Conservation (phyloP, 2,888 invertebrate species). For the Coecobrya sp. region DNA sequence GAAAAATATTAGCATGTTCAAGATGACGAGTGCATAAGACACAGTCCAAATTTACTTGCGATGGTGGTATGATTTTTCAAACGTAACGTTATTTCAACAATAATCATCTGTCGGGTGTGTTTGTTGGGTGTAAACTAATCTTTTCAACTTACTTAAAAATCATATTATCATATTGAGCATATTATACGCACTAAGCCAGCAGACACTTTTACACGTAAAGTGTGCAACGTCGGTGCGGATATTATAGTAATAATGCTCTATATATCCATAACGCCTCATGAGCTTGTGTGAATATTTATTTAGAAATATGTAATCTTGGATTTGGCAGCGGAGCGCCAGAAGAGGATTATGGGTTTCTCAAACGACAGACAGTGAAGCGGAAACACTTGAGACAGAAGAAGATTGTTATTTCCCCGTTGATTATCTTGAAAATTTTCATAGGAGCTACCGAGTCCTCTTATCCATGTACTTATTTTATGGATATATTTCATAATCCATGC, state of each 20-base stretch:
- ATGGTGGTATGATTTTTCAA: not conserved
- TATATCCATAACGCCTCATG: not conserved
- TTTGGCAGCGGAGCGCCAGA: conserved; percentile 34
- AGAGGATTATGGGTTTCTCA: conserved; percentile 8
- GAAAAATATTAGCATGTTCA: conserved; percentile 1
- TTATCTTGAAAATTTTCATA: conserved; percentile 64
- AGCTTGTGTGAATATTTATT: conserved; percentile 11
- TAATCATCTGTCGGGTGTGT: conserved; percentile 49
- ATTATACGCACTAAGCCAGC: no score
- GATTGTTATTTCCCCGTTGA: conserved; percentile 64
- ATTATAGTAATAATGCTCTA: not conserved
- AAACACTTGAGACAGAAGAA: conserved; percentile 62
- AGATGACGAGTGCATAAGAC: conserved; percentile 4
- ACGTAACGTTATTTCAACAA: conserved; percentile 18
- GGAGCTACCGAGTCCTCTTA: conserved; percentile 21
- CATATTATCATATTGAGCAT: not conserved
- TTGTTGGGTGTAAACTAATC: conserved; percentile 41
- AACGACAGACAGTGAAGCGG: conserved; percentile 53
- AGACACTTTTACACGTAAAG: no score
- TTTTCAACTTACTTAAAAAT: conserved; percentile 24
- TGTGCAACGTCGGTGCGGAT: not conserved
- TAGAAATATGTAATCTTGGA: conserved; percentile 30
- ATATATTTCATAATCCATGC: not conserved
- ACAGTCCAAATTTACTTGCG: not conserved
- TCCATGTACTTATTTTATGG: not conserved